Conservation (phyloP, 2,888 invertebrate genomes). For the Rotaria macrura region DNA sequence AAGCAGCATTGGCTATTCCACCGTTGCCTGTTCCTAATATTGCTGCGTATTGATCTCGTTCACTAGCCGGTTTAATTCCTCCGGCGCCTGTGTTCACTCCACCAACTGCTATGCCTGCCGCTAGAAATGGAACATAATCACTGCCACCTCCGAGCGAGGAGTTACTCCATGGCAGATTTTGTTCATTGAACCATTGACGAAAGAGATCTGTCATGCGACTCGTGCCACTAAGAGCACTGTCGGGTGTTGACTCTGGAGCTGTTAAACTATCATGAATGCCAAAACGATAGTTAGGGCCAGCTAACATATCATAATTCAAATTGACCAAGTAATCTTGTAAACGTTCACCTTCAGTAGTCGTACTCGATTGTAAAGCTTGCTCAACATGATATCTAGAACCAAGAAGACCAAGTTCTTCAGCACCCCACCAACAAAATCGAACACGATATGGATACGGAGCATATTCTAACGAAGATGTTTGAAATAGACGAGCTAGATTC, state of each 20-base stretch:
- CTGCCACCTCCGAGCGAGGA: background rate
- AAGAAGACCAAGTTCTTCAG: background rate
- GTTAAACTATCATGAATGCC: background rate
- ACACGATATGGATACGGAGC: background rate
- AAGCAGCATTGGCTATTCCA: background rate
- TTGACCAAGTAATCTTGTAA: background rate
- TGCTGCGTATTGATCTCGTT: background rate
- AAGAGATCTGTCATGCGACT: background rate
- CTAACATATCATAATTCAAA: constrained; percentile 1
- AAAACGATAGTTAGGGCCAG: background rate
- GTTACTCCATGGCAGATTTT: background rate
- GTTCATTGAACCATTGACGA: background rate
- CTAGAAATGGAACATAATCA: background rate
- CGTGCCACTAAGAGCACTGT: background rate
- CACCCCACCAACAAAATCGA: background rate
- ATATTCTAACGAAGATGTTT: background rate
- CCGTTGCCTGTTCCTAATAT: background rate
- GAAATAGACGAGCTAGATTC: background rate
- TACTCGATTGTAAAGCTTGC: background rate
- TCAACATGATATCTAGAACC: background rate
- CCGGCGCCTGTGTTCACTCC: background rate
- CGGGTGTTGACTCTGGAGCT: background rate
- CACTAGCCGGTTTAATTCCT: background rate
- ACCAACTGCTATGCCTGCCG: background rate
- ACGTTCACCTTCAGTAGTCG: background rate